These are phyloP conservation scores for Oasisia sp. DNA, from an alignment of 2,888 invertebrate genomes.

Conservation along the genomic window DNA sequence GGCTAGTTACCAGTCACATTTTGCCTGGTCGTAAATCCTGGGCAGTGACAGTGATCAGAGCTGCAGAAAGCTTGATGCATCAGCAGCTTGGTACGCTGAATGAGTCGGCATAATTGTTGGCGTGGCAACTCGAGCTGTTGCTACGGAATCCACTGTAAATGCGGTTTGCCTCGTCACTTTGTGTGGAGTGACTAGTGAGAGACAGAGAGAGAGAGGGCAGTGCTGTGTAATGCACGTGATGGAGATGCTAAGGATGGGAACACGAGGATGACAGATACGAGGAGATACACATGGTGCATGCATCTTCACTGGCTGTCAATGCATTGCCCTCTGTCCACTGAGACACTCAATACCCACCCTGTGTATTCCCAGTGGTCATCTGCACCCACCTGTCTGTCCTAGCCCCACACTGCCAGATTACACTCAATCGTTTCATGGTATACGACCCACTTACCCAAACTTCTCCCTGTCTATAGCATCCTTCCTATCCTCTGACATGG, in stretches of 20 bases:
- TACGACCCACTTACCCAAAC: too few relatives aligned
- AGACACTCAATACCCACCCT: too few relatives aligned
- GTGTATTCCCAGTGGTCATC: too few relatives aligned
- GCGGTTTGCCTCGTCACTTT: background rate
- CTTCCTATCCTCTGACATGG: too few relatives aligned
- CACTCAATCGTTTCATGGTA: too few relatives aligned
- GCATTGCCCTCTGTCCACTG: background rate
- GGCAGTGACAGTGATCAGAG: background rate
- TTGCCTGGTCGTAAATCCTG: background rate
- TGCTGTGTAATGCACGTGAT: background rate
- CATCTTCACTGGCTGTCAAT: background rate
- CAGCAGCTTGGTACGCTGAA: background rate
- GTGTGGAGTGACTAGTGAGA: background rate
- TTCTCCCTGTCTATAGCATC: too few relatives aligned
- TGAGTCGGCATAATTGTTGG: background rate
- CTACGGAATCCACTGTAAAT: background rate
- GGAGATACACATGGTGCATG: background rate
- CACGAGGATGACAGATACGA: background rate
- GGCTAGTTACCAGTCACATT: background rate
- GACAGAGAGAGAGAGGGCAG: too few relatives aligned
- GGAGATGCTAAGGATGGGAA: background rate
- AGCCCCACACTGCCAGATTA: too few relatives aligned
- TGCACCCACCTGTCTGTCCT: too few relatives aligned
- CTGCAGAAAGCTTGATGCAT: conserved; percentile 5
- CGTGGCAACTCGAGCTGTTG: background rate